Conservation (phyloP, 1,140 invertebrate genomes). For the Triops longicaudatus region DNA sequence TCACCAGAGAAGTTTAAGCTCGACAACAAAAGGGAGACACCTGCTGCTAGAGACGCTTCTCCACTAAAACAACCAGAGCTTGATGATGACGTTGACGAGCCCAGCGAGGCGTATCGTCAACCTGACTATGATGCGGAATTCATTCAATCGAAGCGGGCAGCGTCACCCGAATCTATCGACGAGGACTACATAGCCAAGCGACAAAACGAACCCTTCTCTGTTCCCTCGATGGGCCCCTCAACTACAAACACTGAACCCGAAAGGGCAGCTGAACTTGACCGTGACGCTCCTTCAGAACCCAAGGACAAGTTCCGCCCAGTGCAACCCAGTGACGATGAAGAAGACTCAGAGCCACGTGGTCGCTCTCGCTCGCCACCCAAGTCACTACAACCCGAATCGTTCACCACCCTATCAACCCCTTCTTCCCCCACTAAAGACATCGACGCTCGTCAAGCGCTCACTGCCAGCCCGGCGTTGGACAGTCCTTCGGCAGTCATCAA, state of each 20-base stretch:
- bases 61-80: background rate
- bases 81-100: conserved; percentile 18
- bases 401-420: background rate
- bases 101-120: background rate
- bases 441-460: background rate
- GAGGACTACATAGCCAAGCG: background rate
- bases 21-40: background rate
- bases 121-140: background rate
- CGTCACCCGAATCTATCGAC: background rate
- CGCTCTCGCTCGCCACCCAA: background rate
- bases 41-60: background rate
- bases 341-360: background rate
- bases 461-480: conserved; percentile 21
- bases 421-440: background rate
- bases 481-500: conserved; percentile 26
- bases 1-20: background rate
- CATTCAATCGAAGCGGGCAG: background rate
- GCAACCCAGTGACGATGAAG: background rate
- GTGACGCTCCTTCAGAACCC: background rate
- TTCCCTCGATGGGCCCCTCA: background rate
- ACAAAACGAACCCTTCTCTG: background rate
- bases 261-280: background rate
- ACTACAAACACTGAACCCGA: background rate
- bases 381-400: background rate
- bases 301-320: background rate